These are phyloP conservation scores for Empis stercorea DNA, from an alignment of 2,888 invertebrate species.

Conservation along the genomic window DNA sequence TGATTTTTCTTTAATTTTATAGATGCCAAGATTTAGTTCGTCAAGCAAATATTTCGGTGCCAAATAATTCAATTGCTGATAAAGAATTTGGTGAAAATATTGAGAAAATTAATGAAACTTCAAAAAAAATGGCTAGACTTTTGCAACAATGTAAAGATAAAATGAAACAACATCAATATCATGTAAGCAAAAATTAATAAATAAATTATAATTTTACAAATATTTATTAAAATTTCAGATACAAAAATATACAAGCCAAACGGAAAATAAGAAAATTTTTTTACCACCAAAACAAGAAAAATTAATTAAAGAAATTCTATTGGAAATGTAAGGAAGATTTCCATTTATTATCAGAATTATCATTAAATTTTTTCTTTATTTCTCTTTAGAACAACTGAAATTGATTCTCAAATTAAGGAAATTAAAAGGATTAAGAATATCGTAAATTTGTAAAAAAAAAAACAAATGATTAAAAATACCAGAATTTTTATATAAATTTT, in stretches of 20 bases:
- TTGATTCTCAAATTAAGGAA: slow-evolving; percentile 46
- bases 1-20: slow-evolving; percentile 7
- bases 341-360: neutral
- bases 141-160: slow-evolving; percentile 47
- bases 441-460: slow-evolving; percentile 38
- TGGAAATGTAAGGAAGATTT: slow-evolving; percentile 47
- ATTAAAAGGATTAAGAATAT: slow-evolving; percentile 52
- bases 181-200: too few relatives aligned
- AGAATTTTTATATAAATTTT: too few relatives aligned
- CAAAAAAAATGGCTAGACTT: slow-evolving; percentile 39
- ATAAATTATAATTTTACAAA: too few relatives aligned
- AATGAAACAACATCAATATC: slow-evolving; percentile 43
- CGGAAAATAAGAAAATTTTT: slow-evolving; percentile 40
- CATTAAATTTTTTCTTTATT: too few relatives aligned
- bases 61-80: slow-evolving; percentile 53
- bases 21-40: slow-evolving; percentile 29
- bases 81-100: slow-evolving; percentile 52
- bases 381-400: slow-evolving; percentile 45
- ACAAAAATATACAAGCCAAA: slow-evolving; percentile 23
- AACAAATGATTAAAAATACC: neutral
- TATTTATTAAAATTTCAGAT: too few relatives aligned
- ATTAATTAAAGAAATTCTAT: slow-evolving; percentile 52
- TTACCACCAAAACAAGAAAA: slow-evolving; percentile 55
- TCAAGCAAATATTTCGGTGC: slow-evolving; percentile 26
- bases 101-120: slow-evolving; percentile 41